Evolutionary conservation across 1,140 invertebrate species (phyloP), one percentile per base, ranked within the genome.

Genomic region (Zeugodacus cucurbitae): DNA sequence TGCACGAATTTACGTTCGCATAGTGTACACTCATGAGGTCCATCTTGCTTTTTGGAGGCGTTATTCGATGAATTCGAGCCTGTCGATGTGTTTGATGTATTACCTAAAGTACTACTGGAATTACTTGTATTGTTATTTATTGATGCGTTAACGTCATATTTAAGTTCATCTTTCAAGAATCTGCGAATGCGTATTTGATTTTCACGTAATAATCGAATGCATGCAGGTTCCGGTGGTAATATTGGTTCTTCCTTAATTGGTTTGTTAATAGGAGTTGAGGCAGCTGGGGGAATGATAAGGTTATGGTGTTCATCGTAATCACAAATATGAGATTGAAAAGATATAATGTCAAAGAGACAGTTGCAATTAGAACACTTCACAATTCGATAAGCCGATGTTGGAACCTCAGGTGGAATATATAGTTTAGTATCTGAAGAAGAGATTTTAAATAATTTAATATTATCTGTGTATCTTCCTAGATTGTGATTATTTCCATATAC

Each of bases 1-100:
- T 93, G 93, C 0, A 93, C 93, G 74, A 93, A 93, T 87, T 93
- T 92, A 7, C 92, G 91, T 17, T 93, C 92, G 62, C 93, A 93
- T n/a, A 92, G 89, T 44, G 74, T 90, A 48, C 93, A 93, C 86
- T 93, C 93, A 86, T 93, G 90, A 14, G 90, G 89, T 0, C 89
- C 90, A 74, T 92, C 91, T 10, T 10, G 10, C 78, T 92, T 91
- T 8, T 91, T 22, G 17, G 32, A 41, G 7, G 70, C 37, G 41
- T 34, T 62, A 20, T n/a, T 37, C 5, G 74, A 88, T 11, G 85
- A 86, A 34, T 87, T 86, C 14, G 41, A 70, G 11, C 82, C 88
- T n/a, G 26, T 58, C 17, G 82, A 41, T 58, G n/a, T 37, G n/a
- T 59, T 85, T 26, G 74, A 88, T 1, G 87, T 48, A 29, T 26